phyloP scores from a whole-genome alignment of 2,888 invertebrate genomes.

The Philonicus albiceps region DNA sequence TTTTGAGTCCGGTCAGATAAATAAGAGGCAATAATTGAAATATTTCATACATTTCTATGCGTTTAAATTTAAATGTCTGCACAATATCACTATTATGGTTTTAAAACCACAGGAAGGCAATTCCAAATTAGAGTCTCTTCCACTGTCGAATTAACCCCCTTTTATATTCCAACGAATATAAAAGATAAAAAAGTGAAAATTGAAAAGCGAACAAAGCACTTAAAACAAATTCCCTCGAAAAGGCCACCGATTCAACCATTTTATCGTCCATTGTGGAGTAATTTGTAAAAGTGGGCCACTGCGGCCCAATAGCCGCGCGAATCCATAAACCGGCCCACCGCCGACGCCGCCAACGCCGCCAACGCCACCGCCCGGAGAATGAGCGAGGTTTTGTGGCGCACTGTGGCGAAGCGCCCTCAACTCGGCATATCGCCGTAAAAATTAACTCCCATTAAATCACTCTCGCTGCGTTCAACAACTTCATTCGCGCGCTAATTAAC shows the following conservation, averaged over 20 bases:
- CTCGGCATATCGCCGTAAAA: not conserved
- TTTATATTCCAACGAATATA: not conserved
- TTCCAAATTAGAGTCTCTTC: not conserved
- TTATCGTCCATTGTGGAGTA: not conserved
- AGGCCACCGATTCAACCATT: not conserved
- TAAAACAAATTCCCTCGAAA: not conserved
- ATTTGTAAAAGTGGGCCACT: not conserved
- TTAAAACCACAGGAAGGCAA: not conserved
- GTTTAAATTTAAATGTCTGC: not conserved
- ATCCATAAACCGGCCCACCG: not conserved
- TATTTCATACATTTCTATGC: not conserved
- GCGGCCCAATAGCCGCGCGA: not conserved
- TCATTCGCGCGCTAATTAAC: conserved; percentile 18
- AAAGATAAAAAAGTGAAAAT: not conserved
- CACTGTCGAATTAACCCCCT: not conserved
- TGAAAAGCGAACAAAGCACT: not conserved
- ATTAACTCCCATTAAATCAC: conserved; percentile 27
- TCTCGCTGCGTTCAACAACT: conserved; percentile 1
- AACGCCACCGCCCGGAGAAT: not conserved
- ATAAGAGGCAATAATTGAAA: no score
- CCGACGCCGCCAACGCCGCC: not conserved
- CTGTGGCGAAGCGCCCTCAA: not conserved
- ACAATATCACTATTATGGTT: not conserved
- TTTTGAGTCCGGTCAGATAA: no score
- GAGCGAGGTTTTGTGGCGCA: not conserved